phyloP scores from a whole-genome alignment of 2,888 invertebrate genomes.

The Parelbella ahira region DNA sequence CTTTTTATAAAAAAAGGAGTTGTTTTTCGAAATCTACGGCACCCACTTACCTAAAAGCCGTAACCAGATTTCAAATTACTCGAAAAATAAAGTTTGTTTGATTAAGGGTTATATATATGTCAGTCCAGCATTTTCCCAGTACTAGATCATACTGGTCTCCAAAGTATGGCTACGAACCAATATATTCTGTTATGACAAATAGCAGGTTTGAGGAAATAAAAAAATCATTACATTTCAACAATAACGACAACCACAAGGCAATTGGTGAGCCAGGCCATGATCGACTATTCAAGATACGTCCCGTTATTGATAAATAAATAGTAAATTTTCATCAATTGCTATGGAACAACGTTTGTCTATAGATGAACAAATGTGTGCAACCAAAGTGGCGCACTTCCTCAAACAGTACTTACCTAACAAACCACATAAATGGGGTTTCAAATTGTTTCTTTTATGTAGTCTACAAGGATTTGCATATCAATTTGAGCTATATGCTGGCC shows the following conservation, averaged over 20 bases:
- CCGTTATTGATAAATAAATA: constrained; percentile 39
- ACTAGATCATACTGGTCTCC: constrained; percentile 41
- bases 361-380: constrained; percentile 38
- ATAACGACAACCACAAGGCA: constrained; percentile 35
- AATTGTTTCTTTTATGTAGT: constrained; percentile 35
- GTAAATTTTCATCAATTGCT: constrained; percentile 37
- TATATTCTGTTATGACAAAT: constrained; percentile 35
- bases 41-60: constrained; percentile 29
- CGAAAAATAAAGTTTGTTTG: constrained; percentile 26
- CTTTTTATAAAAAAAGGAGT: constrained; percentile 29
- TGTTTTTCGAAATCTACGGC: constrained; percentile 31
- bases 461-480: constrained; percentile 33
- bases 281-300: constrained; percentile 37
- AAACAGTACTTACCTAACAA: constrained; percentile 44
- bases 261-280: constrained; percentile 24
- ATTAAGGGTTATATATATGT: constrained; percentile 35
- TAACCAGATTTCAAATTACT: constrained; percentile 25
- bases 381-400: constrained; percentile 29
- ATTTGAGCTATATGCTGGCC: constrained; percentile 35
- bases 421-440: constrained; percentile 45
- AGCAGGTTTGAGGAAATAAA: constrained; percentile 40
- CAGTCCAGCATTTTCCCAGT: constrained; percentile 38
- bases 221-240: constrained; percentile 39
- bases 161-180: constrained; percentile 40
- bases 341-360: constrained; percentile 37